Evolutionary conservation across 2,797 vertebrate species (phyloP).

Genomic region (Clarias laeviceps): DNA sequence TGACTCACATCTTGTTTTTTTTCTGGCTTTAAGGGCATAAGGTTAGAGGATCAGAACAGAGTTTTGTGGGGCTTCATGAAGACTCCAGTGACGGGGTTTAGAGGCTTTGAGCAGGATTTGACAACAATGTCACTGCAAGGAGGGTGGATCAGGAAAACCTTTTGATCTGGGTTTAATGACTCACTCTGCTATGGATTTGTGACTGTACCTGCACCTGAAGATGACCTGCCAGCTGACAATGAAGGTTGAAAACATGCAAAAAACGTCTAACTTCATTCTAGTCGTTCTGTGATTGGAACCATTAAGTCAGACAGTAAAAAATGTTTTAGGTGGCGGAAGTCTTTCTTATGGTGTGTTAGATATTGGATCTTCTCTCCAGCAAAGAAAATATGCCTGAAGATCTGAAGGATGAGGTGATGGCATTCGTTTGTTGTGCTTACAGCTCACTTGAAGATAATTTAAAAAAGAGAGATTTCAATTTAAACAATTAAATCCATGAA

Average conservation of each 20-base stretch:
- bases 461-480: not conserved
- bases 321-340: not conserved
- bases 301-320: not conserved
- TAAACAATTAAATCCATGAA: not conserved
- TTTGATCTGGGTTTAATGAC: constrained; percentile 74
- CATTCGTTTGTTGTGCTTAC: not conserved
- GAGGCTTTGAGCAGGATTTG: constrained; percentile 15
- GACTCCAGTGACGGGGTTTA: not conserved
- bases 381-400: not conserved
- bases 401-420: not conserved
- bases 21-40: constrained; percentile 37
- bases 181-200: constrained; percentile 64
- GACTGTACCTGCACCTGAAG: constrained; percentile 63
- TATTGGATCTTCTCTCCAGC: not conserved
- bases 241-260: constrained; percentile 6
- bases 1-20: constrained; percentile 53
- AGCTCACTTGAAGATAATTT: not conserved
- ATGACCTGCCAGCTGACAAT: constrained; percentile 3
- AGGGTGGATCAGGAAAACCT: constrained; percentile 60
- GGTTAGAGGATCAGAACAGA: constrained; percentile 1
- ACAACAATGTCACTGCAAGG: constrained; percentile 49
- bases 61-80: constrained; percentile 21
- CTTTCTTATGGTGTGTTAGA: not conserved
- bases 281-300: not conserved
- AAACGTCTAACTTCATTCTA: not conserved